Evolutionary conservation across 2,888 invertebrate genomes (phyloP).

Genomic region (Apodemia hepburni): DNA sequence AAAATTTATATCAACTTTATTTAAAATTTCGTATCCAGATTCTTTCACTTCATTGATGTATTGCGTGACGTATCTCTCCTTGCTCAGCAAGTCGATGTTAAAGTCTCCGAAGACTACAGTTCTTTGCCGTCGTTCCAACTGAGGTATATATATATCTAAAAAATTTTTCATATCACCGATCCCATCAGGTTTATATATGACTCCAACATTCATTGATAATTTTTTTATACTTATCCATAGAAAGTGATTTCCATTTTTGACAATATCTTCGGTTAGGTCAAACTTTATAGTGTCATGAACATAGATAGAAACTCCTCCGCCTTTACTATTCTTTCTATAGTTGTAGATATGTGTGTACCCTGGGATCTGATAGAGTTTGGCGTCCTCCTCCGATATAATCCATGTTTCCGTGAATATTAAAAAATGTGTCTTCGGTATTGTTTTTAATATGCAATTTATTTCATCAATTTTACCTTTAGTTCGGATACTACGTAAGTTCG

Average conservation of each 20-base stretch:
- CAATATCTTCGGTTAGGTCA: slow-evolving; percentile 27
- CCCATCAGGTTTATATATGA: slow-evolving; percentile 26
- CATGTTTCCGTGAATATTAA: slow-evolving; percentile 34
- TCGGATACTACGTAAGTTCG: slow-evolving; percentile 34
- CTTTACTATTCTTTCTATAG: slow-evolving; percentile 28
- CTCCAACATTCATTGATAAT: slow-evolving; percentile 28
- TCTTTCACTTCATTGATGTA: slow-evolving; percentile 19
- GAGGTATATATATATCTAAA: slow-evolving; percentile 21
- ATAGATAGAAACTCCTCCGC: slow-evolving; percentile 37
- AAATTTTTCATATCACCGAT: slow-evolving; percentile 15
- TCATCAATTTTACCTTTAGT: slow-evolving; percentile 33
- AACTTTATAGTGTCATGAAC: slow-evolving; percentile 33
- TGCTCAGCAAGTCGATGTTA: slow-evolving; percentile 23
- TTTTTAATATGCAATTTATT: slow-evolving; percentile 28
- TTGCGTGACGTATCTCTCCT: slow-evolving; percentile 1
- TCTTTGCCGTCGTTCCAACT: slow-evolving; percentile 23
- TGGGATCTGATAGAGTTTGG: slow-evolving; percentile 23
- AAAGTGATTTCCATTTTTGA: slow-evolving; percentile 33
- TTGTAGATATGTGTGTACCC: slow-evolving; percentile 30
- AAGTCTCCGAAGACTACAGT: slow-evolving; percentile 28
- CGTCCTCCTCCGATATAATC: slow-evolving; percentile 30
- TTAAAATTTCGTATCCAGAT: neutral
- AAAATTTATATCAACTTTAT: neutral
- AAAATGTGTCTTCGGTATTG: slow-evolving; percentile 18
- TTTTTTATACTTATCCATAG: slow-evolving; percentile 33